Conservation (phyloP, 2,113 vertebrate species). For the Ceuthmochares aereus region DNA sequence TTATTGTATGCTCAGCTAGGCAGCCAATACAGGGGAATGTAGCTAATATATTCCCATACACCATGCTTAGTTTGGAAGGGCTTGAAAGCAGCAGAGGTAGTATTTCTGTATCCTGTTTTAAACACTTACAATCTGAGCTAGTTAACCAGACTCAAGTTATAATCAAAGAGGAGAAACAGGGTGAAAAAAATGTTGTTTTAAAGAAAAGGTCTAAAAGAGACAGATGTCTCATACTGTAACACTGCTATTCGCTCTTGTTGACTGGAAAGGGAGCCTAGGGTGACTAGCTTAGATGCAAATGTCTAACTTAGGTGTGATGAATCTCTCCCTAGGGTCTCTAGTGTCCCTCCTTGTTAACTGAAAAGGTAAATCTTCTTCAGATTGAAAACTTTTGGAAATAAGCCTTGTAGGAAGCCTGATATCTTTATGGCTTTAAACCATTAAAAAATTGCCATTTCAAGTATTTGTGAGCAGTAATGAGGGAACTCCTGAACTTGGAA, state of each 20-base stretch:
- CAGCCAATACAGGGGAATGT: not conserved
- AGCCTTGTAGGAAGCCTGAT: not conserved
- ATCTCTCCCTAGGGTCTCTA: not conserved
- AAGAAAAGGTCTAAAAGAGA: slow-evolving; percentile 12
- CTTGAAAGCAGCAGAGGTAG: not conserved
- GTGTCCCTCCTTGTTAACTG: slow-evolving; percentile 25
- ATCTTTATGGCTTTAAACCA: not conserved
- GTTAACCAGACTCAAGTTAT: not conserved
- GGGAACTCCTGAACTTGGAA: not conserved
- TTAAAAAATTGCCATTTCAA: not conserved
- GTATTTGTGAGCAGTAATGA: not conserved
- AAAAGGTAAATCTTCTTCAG: not conserved
- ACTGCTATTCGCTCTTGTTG: not conserved
- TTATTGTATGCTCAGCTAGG: not conserved
- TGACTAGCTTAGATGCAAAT: slow-evolving; percentile 27
- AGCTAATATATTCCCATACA: not conserved
- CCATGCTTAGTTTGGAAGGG: not conserved
- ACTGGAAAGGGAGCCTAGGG: slow-evolving; percentile 18
- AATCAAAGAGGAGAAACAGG: not conserved
- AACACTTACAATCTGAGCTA: not conserved
- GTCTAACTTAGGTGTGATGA: slow-evolving; percentile 26
- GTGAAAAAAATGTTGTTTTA: not conserved
- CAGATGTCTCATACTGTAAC: not conserved
- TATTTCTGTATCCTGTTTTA: not conserved
- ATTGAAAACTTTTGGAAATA: not conserved